phyloP scores from a whole-genome alignment of 2,888 invertebrate species.

The Melieria picta region DNA sequence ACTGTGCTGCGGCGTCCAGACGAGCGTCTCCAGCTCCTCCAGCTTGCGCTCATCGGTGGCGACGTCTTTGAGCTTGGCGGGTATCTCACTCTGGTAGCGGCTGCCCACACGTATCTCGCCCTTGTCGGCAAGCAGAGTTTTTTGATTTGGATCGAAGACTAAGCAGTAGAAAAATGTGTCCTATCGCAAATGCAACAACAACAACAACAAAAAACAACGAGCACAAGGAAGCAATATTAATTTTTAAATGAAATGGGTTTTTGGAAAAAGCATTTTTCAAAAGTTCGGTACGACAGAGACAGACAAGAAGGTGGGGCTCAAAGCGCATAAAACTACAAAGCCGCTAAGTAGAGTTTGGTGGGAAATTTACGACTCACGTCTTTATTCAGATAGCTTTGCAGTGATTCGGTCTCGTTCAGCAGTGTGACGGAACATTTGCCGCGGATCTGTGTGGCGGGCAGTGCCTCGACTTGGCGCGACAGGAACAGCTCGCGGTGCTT shows the following conservation, averaged over 20 bases:
- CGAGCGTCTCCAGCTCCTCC: slow-evolving; percentile 86
- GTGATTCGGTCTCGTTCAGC: slow-evolving; percentile 98
- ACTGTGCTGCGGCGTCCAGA: slow-evolving; percentile 94
- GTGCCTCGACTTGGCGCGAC: slow-evolving; percentile 95
- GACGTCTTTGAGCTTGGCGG: slow-evolving; percentile 83
- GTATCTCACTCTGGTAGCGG: slow-evolving; percentile 96
- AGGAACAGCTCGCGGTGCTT: slow-evolving; percentile 98
- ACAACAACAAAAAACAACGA: slow-evolving; percentile 17
- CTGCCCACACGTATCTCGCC: slow-evolving; percentile 93
- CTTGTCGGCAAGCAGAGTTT: slow-evolving; percentile 98
- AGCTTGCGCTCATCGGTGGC: slow-evolving; percentile 71
- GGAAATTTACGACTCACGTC: slow-evolving; percentile 76
- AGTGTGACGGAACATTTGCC: slow-evolving; percentile 99
- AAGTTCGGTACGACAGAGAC: background rate
- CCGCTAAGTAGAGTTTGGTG: slow-evolving; percentile 28
- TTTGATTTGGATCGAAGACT: slow-evolving; percentile 99
- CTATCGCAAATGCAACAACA: slow-evolving; percentile 65
- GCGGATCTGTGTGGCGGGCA: slow-evolving; percentile 98
- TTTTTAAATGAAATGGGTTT: background rate
- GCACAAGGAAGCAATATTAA: slow-evolving; percentile 1
- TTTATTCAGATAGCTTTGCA: slow-evolving; percentile 95
- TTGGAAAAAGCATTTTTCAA: background rate
- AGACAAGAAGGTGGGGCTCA: background rate
- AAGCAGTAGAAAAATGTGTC: slow-evolving; percentile 99
- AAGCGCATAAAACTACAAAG: background rate